Base-by-base conservation (phyloP, 1,140 invertebrate species). In the Rhopalosiphum maidis region DNA sequence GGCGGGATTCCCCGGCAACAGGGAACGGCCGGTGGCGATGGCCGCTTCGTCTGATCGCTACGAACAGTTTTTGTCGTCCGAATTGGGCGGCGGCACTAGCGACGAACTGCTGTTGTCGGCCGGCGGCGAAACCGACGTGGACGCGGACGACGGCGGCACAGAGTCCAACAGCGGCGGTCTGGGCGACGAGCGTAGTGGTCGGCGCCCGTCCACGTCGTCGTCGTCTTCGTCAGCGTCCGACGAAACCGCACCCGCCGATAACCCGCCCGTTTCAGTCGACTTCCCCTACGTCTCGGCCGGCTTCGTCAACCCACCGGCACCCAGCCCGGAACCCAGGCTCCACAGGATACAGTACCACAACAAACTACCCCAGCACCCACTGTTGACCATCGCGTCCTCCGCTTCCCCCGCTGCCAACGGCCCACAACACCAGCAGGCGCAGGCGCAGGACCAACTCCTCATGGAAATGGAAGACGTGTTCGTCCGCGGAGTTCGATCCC, bases 381-480 rank as follows among this genome's bases (percentile, higher is more conserved):
- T 87, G 86, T 48, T 87, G 46, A 48, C 86, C 86, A 30, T 46
- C 18, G 2, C n/a, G 4, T 30, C 87, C 4, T 1, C 89, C 55
- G 18, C 18, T 23, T n/a, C 4, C n/a, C 15, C 60, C 21, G 23
- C 37, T 1, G 51, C 37, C 54, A 46, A 55, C 91, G 41, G 15
- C 3, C 21, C 18, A 0, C 43, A 25, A 22, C 82, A 43, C 18
- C 35, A 85, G 9, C 77, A 30, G 82, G 11, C 82, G 1, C 89
- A 90, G 82, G 4, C 82, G 1, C 89, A 90, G 30, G 91, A 93
- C 23, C 68, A 85, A 30, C 46, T 93, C 23, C 77, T 93, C 37
- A 93, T 93, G 91, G 97, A 98, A 95, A 97, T 98, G 96, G 97
- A 98, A 95, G 97, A 98, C 94, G 96, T 98, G 60, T 98, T 98